Evolutionary conservation across 2,797 vertebrate species (phyloP).

Genomic region (Pampus argenteus): DNA sequence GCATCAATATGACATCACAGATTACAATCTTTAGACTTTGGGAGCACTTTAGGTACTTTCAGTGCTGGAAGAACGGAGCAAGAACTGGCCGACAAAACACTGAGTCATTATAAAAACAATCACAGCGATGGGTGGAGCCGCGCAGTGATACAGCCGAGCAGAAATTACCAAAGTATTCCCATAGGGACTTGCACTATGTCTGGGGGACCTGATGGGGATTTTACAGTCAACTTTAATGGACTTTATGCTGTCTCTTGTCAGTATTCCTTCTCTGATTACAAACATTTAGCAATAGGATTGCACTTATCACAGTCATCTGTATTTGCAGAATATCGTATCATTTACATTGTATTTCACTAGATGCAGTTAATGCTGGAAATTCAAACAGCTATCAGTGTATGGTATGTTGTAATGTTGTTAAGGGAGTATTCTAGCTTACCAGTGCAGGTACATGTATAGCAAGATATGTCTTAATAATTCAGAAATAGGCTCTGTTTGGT

Average conservation of each 20-base stretch:
- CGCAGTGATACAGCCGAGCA: conserved; percentile 40
- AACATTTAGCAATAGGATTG: neutral
- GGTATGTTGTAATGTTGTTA: neutral
- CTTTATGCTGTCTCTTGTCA: conserved; percentile 11
- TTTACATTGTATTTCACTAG: conserved; percentile 8
- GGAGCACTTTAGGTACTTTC: conserved; percentile 78
- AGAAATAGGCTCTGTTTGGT: neutral
- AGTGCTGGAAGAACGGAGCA: conserved; percentile 60
- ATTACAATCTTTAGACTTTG: conserved; percentile 79
- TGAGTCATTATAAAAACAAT: conserved; percentile 81
- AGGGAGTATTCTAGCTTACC: neutral
- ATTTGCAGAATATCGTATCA: neutral
- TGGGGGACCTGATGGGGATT: conserved; percentile 29
- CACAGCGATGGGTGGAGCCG: conserved; percentile 64
- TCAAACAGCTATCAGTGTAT: too few relatives aligned
- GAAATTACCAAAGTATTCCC: conserved; percentile 45
- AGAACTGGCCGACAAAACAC: conserved; percentile 73
- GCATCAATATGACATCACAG: conserved; percentile 81
- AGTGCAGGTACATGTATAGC: neutral
- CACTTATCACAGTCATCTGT: neutral
- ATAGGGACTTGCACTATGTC: conserved; percentile 23
- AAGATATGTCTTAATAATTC: neutral
- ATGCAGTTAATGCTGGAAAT: neutral
- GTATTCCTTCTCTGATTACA: neutral
- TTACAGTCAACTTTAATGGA: conserved; percentile 27